A percentile compares a stretch with the other conserved stretches of the same genome.
Conservation (phyloP, 2,797 vertebrate genomes). For the Mormyrops boulengeri region DNA sequence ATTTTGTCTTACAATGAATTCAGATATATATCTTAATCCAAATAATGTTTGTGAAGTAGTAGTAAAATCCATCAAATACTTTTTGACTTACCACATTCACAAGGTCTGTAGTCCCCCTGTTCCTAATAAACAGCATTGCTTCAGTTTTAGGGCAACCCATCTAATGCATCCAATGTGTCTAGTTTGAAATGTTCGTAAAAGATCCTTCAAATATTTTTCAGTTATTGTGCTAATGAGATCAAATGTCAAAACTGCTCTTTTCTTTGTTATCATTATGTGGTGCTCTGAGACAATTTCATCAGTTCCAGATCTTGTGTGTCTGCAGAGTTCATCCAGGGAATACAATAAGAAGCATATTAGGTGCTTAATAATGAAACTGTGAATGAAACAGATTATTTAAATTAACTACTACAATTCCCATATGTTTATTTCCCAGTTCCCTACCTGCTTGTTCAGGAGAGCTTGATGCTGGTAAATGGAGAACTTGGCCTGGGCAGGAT, state of each 20-base stretch:
- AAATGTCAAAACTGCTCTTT: neutral
- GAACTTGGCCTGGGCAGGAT: constrained; percentile 86
- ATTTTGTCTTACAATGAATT: neutral
- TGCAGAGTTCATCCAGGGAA: neutral
- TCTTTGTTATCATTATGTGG: neutral
- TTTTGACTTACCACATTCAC: neutral
- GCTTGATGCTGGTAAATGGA: constrained; percentile 88
- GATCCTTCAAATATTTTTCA: neutral
- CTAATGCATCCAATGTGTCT: neutral
- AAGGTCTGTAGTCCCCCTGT: neutral
- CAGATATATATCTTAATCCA: neutral
- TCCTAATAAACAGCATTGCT: neutral
- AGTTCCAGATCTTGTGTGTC: neutral
- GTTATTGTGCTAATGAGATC: neutral
- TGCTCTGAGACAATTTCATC: neutral
- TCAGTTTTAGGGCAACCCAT: neutral
- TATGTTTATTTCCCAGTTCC: constrained; percentile 18
- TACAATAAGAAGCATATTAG: neutral
- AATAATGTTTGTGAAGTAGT: neutral
- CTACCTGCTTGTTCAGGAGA: constrained; percentile 89
- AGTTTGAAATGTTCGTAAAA: neutral
- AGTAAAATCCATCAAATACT: neutral
- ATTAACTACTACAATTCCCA: neutral
- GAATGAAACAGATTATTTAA: neutral
- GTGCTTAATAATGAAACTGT: neutral